Evolutionary conservation across 1,140 invertebrate species (phyloP), one percentile per base, ranked within the genome.

Genomic region (Ceratoteleas bidentatus): DNA sequence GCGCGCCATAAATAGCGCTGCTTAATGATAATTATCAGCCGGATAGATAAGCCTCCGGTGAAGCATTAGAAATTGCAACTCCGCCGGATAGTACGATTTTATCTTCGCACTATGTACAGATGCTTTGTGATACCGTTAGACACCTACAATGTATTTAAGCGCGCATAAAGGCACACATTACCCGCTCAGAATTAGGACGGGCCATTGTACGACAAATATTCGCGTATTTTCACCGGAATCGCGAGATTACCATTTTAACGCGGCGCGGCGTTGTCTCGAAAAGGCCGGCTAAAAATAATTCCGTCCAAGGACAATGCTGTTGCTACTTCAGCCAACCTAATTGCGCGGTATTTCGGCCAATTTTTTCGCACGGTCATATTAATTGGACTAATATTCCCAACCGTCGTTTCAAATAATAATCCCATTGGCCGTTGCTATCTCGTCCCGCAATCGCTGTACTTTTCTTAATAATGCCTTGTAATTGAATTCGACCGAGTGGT

Each of bases 11-110:
- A 80, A 80, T 74, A 69, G 57, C 32, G n/a, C 69, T 52, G 57
- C 47, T 69, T 80, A 74, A 80, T 80, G 77, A 74, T 80, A 80
- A 80, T 74, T 80, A 80, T 80, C 69, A 69, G 53, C 47, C n/a
- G 52, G 49, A 56, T 38, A 80, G 64, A 79, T 79, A 79, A 79
- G 61, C 76, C 36, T 53, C 7, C 56, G 47, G 49, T 64, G 74
- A 70, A 74, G 56, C 65, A 75, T 75, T 73, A 79, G 68, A 73
- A 79, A 68, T 79, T 73, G 76, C 62, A 73, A 66, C 68, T 73
- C 62, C 34, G 34, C 68, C 66, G 68, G 76, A 73, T 73, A 68
- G 68, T 68, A 58, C 49, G 76, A 79, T 79, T 72, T 72, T 79
- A 79, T 79, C 76, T 72, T 66, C 14, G 8, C 45, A 60, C 43